Percentiles rank a stretch among this genome's conserved stretches.
phyloP scores from a whole-genome alignment of 2,113 vertebrate genomes.

The Anolis carolinensis region DNA sequence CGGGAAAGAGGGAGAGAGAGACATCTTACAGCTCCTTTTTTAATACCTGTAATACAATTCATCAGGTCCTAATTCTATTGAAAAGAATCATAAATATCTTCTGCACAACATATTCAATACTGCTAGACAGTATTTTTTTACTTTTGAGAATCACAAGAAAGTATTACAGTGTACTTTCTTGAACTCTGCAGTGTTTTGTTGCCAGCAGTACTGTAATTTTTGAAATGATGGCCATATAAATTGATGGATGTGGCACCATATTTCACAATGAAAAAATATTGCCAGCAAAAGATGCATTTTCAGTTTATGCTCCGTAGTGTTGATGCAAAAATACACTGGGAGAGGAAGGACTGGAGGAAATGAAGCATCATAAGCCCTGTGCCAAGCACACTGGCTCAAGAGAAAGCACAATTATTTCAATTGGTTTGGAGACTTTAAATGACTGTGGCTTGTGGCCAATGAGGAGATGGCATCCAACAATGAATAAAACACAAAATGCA shows the following conservation, averaged over 20 bases:
- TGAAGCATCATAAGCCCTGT: conserved; percentile 18
- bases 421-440: not conserved
- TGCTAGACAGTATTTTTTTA: conserved; percentile 49
- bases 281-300: conserved; percentile 28
- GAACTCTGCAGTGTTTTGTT: conserved; percentile 27
- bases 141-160: not conserved
- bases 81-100: conserved; percentile 65
- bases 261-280: conserved; percentile 41
- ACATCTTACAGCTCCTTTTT: conserved; percentile 59
- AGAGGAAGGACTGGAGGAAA: conserved; percentile 15
- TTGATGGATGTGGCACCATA: conserved; percentile 10
- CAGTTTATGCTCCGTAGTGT: conserved; percentile 37
- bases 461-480: not conserved
- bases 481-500: not conserved
- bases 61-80: conserved; percentile 62
- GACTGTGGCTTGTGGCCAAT: not conserved
- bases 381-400: conserved; percentile 30
- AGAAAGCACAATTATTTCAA: conserved; percentile 45
- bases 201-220: conserved; percentile 21
- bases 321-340: conserved; percentile 23
- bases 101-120: conserved; percentile 46
- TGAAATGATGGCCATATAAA: conserved; percentile 54
- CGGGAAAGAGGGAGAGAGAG: no score
- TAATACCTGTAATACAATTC: conserved; percentile 50
- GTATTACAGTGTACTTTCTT: conserved; percentile 18